Evolutionary conservation across 2,888 invertebrate species (phyloP).

Genomic region (Sicus ferrugineus): DNA sequence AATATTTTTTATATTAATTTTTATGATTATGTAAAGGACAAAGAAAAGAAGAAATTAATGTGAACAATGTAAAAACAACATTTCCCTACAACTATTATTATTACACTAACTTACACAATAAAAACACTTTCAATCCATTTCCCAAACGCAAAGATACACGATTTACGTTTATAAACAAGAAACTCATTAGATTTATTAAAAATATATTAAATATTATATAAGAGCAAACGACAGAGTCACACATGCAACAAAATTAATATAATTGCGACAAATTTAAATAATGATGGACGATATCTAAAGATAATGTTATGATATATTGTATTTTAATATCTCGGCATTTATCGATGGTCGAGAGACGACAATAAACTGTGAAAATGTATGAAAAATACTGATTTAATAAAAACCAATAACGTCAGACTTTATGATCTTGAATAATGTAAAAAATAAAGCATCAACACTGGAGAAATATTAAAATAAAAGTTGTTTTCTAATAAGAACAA

Average conservation of each 20-base stretch:
- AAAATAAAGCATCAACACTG: constrained; percentile 36
- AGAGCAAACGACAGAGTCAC: constrained; percentile 9
- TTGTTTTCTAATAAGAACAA: constrained; percentile 48
- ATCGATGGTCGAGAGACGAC: constrained; percentile 65
- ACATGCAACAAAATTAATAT: constrained; percentile 42
- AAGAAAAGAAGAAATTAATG: background rate
- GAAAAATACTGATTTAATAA: constrained; percentile 41
- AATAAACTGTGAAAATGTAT: constrained; percentile 65
- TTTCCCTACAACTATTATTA: constrained; percentile 27
- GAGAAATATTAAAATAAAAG: constrained; percentile 37
- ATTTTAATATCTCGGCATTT: constrained; percentile 64
- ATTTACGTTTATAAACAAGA: constrained; percentile 2
- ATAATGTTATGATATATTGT: constrained; percentile 47
- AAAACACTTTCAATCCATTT: constrained; percentile 4
- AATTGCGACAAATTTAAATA: constrained; percentile 5
- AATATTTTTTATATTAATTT: no score
- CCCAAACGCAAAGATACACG: background rate
- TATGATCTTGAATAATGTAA: constrained; percentile 32
- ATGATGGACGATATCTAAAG: background rate
- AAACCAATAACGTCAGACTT: constrained; percentile 30
- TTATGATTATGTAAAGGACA: no score
- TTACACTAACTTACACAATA: constrained; percentile 8
- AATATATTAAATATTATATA: background rate
- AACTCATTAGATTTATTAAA: background rate
- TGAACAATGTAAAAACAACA: constrained; percentile 19